Evolutionary conservation across 1,140 invertebrate species (phyloP).

Genomic region (Trachymyrmex septentrionalis): DNA sequence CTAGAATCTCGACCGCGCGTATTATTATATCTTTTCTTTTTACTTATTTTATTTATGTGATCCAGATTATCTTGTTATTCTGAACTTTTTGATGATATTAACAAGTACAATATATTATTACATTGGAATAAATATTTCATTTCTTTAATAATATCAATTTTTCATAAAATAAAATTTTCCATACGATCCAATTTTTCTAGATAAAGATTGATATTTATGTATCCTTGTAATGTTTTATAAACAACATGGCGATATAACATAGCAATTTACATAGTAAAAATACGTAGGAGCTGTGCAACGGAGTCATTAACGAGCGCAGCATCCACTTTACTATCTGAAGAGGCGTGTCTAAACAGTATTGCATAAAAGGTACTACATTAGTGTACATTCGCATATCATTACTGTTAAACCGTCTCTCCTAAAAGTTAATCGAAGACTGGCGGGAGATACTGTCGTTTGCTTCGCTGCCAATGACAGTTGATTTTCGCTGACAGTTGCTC

Average conservation of each 20-base stretch:
- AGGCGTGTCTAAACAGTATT: constrained; percentile 7
- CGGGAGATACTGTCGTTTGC: constrained; percentile 51
- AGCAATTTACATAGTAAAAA: not conserved
- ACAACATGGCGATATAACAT: not conserved
- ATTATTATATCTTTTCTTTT: too few relatives aligned
- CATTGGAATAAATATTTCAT: not conserved
- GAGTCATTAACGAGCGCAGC: constrained; percentile 17
- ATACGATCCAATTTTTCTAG: not conserved
- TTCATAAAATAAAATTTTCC: not conserved
- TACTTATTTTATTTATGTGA: too few relatives aligned
- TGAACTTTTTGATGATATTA: too few relatives aligned
- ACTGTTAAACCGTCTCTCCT: constrained; percentile 35
- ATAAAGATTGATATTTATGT: not conserved
- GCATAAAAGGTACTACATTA: not conserved
- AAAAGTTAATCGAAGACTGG: constrained; percentile 63
- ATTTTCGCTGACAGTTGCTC: constrained; percentile 71
- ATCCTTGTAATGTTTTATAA: constrained; percentile 16
- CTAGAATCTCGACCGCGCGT: too few relatives aligned
- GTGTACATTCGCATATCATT: constrained; percentile 11
- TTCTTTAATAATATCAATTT: not conserved
- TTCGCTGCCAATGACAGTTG: constrained; percentile 51
- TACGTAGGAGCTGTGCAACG: not conserved
- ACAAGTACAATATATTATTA: too few relatives aligned
- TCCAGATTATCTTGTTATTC: too few relatives aligned
- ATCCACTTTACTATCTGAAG: not conserved